Conservation (phyloP, 2,113 vertebrate genomes). For the Hylia prasina region DNA sequence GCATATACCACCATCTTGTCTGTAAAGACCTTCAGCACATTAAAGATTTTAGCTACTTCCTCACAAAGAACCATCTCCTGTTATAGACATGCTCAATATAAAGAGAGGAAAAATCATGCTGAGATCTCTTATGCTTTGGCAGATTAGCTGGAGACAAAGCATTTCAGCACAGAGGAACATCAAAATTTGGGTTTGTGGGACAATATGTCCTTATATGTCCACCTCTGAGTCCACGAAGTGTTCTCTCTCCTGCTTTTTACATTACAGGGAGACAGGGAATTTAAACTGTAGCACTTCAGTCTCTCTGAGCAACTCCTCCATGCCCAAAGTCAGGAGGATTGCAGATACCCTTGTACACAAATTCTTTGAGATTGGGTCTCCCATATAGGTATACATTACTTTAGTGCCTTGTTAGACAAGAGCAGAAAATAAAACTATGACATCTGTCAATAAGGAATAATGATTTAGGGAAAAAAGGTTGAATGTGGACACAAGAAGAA, state of each 20-base stretch:
- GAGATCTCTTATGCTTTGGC: neutral
- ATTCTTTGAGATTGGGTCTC: neutral
- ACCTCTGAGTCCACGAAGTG: neutral
- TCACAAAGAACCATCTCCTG: neutral
- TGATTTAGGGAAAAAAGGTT: neutral
- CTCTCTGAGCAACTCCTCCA: neutral
- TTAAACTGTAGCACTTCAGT: neutral
- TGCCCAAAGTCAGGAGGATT: neutral
- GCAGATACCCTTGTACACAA: neutral
- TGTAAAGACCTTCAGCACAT: neutral
- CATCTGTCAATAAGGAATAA: neutral
- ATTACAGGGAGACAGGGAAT: neutral
- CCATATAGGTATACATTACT: neutral
- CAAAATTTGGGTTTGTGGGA: neutral
- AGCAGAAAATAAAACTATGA: neutral
- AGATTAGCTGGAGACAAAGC: neutral
- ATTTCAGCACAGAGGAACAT: neutral
- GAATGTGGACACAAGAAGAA: neutral
- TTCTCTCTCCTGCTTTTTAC: neutral
- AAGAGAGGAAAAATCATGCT: neutral
- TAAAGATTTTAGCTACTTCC: neutral
- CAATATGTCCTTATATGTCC: rapidly evolving
- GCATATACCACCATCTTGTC: neutral
- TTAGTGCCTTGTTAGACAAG: neutral
- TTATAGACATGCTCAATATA: neutral